Evolutionary conservation across 2,113 vertebrate genomes (phyloP), one percentile per base, ranked within the genome.

Genomic region (Meleagris gallopavo): DNA sequence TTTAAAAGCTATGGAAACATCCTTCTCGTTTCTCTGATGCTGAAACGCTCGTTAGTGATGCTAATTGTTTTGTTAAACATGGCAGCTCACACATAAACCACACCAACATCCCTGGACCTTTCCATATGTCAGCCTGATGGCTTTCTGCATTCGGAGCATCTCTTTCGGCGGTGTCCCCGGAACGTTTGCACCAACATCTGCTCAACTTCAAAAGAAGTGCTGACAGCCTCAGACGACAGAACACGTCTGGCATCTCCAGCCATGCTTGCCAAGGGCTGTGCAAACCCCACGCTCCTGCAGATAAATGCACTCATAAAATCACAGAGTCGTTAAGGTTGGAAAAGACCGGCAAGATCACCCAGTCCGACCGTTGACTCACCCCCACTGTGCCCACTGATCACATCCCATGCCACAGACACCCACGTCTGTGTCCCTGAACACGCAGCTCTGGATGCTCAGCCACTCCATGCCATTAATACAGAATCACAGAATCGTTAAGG

Each of bases 101-200:
- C 64, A 38, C 75, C 72, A 71, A 32, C 91, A 41, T 5, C 50
- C 71, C 24, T 5, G 18, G 74, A 20, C 70, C 55, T 67, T 36
- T 36, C 87, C 96, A 50, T 41, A 5, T 17, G 62, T 18, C 78
- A 67, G 38, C 74, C 87, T 69, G 54, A 30, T 18, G 64, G 60
- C 54, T 27, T 65, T 21, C 55, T 20, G 62, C 75, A 16, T 11
- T n/a, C 82, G 12, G 1, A 8, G 2, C 1, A 24, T 11, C 71
- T 60, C 89, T 10, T 32, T 66, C 41, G 41, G 2, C 69, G 19
- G 69, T 27, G 46, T 41, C 89, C 86, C n/a, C 6, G 22, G 40
- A 89, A 73, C 67, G 18, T 85, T 36, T 74, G 50, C 64, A 70
- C 30, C 75, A 64, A 85, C 92, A 76, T 84, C 90, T 94, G 89